Evolutionary conservation across 2,797 vertebrate species (phyloP), one percentile per base, ranked within the genome.

Genomic region (Sitta carolinensis): DNA sequence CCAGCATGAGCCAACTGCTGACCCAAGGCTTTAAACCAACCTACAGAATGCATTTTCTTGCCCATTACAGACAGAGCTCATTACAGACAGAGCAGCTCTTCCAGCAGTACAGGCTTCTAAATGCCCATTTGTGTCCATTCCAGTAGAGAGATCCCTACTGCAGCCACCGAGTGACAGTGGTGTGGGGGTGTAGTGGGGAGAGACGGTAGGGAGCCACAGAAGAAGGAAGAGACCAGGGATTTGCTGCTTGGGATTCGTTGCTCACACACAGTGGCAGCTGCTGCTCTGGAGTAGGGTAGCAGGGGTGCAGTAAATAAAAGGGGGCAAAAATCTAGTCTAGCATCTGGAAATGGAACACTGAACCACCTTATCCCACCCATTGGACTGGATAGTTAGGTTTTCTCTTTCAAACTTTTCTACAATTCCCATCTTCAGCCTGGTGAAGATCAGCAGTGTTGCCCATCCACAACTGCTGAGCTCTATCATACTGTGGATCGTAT

Each of bases 131-230:
- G 25, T 26, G 64, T 51, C 55, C 13, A 4, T n/a, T 50, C 40
- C 58, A 84, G 38, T 3, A 66, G 27, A 84, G 64, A 81, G 45
- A 45, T 19, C 17, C 14, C 62, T 55, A 10, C 1, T 64, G 79
- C 45, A 52, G 11, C 30, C 76, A 55, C 11, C 63, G 68, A 67
- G 21, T 25, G 59, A 29, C 13, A 38, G n/a, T 2, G 16, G 17
- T 10, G 6, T 15, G 14, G 25, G 29, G 7, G 5, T 4, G 4
- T 5, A 30, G 18, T 0, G 0, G 12, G 13, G 21, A 5, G n/a
- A 26, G 26, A 12, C 7, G 6, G 9, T 6, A 22, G 9, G 40
- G 7, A 77, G 10, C 5, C 52, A 48, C 15, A 69, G 47, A 16
- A 90, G n/a, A 25, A 72, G 18, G 2, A 62, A 11, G 20, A 94